A percentile compares a stretch with the other conserved stretches of the same genome.
Evolutionary conservation across 2,113 vertebrate species (phyloP).

Genomic region (Indicator maculatus): DNA sequence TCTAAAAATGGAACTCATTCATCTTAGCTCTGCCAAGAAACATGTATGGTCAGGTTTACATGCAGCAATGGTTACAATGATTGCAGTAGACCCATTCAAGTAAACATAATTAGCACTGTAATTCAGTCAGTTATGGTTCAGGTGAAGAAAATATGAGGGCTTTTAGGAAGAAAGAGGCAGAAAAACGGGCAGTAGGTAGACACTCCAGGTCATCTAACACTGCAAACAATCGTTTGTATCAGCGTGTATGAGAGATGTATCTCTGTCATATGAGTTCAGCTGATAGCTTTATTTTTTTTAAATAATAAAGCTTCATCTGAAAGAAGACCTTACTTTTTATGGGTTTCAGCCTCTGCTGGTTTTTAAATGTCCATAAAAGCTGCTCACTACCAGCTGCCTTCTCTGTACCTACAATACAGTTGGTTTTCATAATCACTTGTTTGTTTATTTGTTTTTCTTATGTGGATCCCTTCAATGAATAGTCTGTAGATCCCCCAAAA

Average conservation of each 20-base stretch:
- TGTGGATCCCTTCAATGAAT: background rate
- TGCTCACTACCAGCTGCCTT: too few relatives aligned
- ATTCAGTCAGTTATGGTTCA: background rate
- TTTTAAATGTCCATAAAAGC: background rate
- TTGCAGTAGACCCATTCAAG: background rate
- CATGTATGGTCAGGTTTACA: background rate
- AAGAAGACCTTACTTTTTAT: background rate
- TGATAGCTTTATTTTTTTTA: background rate
- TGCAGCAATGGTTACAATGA: background rate
- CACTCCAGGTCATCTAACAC: background rate
- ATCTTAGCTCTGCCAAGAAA: background rate
- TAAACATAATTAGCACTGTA: background rate
- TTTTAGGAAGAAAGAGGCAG: background rate
- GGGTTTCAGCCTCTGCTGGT: background rate
- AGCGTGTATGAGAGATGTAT: rapidly evolving
- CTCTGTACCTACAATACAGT: background rate
- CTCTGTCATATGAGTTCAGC: background rate
- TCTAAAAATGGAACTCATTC: slow-evolving; percentile 34
- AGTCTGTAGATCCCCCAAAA: background rate
- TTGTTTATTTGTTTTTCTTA: background rate
- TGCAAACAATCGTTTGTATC: background rate
- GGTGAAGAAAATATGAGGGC: background rate
- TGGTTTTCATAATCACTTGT: background rate
- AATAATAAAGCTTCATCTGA: background rate
- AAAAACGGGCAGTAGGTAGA: background rate